These are phyloP conservation scores for Laticauda laticaudata DNA, from an alignment of 2,113 vertebrate species.

Conservation along the genomic window DNA sequence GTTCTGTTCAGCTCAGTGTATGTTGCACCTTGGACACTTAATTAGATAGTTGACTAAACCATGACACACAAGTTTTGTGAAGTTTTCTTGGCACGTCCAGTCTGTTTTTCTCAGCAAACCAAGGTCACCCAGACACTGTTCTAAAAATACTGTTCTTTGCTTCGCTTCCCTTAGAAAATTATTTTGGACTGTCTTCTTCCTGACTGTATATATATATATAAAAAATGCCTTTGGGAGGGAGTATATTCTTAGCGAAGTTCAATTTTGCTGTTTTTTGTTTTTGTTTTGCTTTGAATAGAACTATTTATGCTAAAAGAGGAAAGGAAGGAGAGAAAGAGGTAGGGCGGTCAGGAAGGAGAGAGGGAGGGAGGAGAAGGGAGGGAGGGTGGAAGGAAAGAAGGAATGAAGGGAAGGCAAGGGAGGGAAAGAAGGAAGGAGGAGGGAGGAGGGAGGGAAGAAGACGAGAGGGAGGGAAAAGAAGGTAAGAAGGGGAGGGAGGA, in stretches of 20 bases:
- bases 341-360: background rate
- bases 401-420: background rate
- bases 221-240: background rate
- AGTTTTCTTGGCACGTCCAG: background rate
- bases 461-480: background rate
- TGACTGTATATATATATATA: background rate
- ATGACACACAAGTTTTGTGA: background rate
- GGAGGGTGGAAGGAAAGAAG: background rate
- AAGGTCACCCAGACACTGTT: background rate
- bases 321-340: background rate
- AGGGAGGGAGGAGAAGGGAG: background rate
- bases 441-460: too few species aligned
- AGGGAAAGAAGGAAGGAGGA: background rate
- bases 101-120: background rate
- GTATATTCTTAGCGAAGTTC: background rate
- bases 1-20: background rate
- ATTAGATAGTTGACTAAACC: background rate
- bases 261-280: background rate
- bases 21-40: background rate
- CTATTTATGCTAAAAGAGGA: background rate
- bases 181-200: background rate
- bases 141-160: background rate
- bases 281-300: background rate
- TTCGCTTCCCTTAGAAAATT: background rate
- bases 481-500: too few species aligned